Evolutionary conservation across 2,888 invertebrate genomes (phyloP).

Genomic region (Drosophila paracracens): DNA sequence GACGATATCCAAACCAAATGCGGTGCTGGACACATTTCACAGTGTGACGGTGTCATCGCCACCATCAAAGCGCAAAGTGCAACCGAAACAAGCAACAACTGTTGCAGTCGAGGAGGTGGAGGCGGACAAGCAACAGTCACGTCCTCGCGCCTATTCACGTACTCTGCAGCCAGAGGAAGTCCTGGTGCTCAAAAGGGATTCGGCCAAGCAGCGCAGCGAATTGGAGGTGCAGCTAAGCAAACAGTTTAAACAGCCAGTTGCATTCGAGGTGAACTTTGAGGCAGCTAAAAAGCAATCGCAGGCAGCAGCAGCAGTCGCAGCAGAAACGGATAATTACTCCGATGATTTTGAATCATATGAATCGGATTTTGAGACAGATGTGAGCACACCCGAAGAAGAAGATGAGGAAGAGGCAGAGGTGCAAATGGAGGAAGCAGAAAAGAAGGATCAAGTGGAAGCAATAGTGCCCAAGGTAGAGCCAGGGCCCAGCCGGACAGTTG

Average conservation of each 20-base stretch:
- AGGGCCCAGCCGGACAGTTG: not conserved
- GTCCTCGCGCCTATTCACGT: conserved; percentile 63
- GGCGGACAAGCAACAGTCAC: conserved; percentile 23
- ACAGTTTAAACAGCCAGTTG: conserved; percentile 74
- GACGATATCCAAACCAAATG: conserved; percentile 77
- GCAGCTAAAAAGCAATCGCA: conserved; percentile 25
- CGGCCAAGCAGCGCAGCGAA: conserved; percentile 67
- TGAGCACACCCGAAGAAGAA: conserved; percentile 58
- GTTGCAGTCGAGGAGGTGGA: not conserved
- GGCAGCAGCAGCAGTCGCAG: conserved; percentile 20
- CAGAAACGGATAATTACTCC: conserved; percentile 84
- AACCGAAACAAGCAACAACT: conserved; percentile 44
- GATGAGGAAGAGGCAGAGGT: conserved; percentile 33
- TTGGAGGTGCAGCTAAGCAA: conserved; percentile 36
- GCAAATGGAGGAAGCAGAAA: conserved; percentile 21
- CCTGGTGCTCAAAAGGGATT: conserved; percentile 72
- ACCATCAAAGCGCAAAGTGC: conserved; percentile 76
- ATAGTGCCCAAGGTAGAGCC: not conserved
- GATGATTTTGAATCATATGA: conserved; percentile 87
- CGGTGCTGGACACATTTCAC: conserved; percentile 83
- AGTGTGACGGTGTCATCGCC: conserved; percentile 85
- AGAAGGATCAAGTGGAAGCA: conserved; percentile 19
- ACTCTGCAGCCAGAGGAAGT: conserved; percentile 82
- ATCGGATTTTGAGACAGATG: conserved; percentile 86
- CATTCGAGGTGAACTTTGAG: conserved; percentile 83